Evolutionary conservation across 2,113 vertebrate genomes (phyloP), one percentile per base, ranked within the genome.

Genomic region (Chaenocephalus aceratus): DNA sequence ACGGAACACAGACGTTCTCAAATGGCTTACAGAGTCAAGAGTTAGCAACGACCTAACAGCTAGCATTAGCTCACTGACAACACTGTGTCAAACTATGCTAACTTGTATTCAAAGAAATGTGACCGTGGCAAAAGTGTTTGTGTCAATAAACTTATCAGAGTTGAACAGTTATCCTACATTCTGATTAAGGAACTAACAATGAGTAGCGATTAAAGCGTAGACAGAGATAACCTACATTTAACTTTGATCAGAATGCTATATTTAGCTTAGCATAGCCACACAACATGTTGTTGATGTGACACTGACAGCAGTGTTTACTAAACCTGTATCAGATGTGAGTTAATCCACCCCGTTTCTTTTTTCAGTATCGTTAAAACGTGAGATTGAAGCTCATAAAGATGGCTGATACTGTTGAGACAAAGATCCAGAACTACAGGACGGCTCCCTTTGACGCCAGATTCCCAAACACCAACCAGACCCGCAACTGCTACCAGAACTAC

Each of bases 401-500:
- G 95, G 60, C 95, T 48, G 94, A 94, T 1, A 44, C 56, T 2
- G 82, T 95, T n/a, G 87, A 94, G 0, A 88, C 93, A 18, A 96
- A 95, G 88, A 88, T 96, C 12, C 91, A 93, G 82, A 88, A 90
- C 84, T 95, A 96, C 91, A 92, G 76, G 79, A 96, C 96, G 0
- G 96, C 96, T 80, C 96, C 96, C 1, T 96, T 96, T 54, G 96
- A 96, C 83, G 90, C 96, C 77, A 92, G 95, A 0, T 96, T 96
- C 83, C 95, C 96, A n/a, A 96, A 96, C 89, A 93, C 93, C 26
- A 96, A 96, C 88, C 96, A 96, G 92, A 96, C 96, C 58, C 90
- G 94, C 72, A 96, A 96, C 94, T 96, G 96, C 80, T 96, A 78
- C 83, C 95, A 96, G 90, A 96, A 96, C 84, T 96, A 96, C 65